Base-by-base conservation (phyloP, 1,140 invertebrate species). In the Drosophila parabipectinata region DNA sequence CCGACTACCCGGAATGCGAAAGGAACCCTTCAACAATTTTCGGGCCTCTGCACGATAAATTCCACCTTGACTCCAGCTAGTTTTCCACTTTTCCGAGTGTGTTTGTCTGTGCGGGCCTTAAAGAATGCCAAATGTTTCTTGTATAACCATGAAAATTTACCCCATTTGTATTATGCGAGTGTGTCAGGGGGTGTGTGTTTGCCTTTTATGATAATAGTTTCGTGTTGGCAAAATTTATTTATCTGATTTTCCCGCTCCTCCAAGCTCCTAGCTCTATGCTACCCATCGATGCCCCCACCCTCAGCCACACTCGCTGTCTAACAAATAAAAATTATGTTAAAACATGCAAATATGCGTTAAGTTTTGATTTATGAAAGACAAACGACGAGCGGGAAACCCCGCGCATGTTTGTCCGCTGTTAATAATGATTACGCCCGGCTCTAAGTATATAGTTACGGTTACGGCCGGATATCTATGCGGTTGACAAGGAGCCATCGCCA, bases 281-380 rank as follows among this genome's bases (percentile, higher is more conserved):
- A 45, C 51, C 39, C 44, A 5, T 41, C 57, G 48, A 68, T 47
- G 14, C 47, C 48, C 21, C 26, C 26, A 4, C 15, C 14, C 45
- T 18, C 5, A 3, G 18, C 14, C 15, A 28, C 44, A 21, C 51
- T 24, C n/a, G 30, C 41, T 68, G 62, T 76, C 64, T 63, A 82
- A 79, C 87, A 90, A 83, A 90, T 90, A 83, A 87, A 90, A 90
- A 90, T 90, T 90, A 90, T 90, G 87, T 90, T 90, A 90, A 90
- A 90, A 90, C 87, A 90, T 90, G 87, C 87, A 90, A 90, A 90
- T 90, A 90, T 89, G 88, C 82, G 80, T 89, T 85, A 87, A 90
- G 62, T 91, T 85, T 88, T 89, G 78, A 88, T 90, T 83, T 90
- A 92, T 88, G 82, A 76, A 64, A 75, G 83, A 79, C 78, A 72